Percentiles rank a stretch among this genome's conserved stretches.
phyloP scores from a whole-genome alignment of 2,113 vertebrate species.

The Dromaius novaehollandiae region DNA sequence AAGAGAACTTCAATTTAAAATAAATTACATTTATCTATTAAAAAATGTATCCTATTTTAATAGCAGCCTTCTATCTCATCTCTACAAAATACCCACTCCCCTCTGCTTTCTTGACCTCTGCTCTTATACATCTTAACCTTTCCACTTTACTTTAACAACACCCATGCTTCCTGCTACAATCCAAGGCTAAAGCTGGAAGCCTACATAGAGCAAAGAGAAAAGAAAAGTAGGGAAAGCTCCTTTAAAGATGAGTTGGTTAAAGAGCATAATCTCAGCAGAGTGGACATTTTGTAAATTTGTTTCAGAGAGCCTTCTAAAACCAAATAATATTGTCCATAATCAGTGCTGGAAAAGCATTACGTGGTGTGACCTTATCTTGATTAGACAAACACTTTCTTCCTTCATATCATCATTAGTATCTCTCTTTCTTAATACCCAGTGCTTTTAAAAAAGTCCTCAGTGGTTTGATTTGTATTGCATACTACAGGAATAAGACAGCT shows the following conservation, averaged over 20 bases:
- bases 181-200: not conserved
- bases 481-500: not conserved
- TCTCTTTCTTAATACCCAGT: not conserved
- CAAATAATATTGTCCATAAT: not conserved
- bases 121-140: not conserved
- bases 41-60: not conserved
- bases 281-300: not conserved
- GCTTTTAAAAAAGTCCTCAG: not conserved
- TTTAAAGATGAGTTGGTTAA: not conserved
- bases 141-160: not conserved
- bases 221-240: not conserved
- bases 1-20: slow-evolving; percentile 10
- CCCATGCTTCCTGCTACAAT: not conserved
- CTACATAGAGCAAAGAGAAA: not conserved
- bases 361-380: not conserved
- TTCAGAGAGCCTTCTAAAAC: slow-evolving; percentile 11
- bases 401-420: not conserved
- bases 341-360: not conserved
- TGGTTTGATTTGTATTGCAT: not conserved
- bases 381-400: not conserved
- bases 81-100: not conserved
- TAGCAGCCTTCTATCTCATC: not conserved
- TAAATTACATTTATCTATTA: not conserved
- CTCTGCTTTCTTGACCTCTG: slow-evolving; percentile 14
- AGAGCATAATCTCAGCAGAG: not conserved